phyloP scores from a whole-genome alignment of 2,888 invertebrate species.

The Drosophila macrospina region DNA sequence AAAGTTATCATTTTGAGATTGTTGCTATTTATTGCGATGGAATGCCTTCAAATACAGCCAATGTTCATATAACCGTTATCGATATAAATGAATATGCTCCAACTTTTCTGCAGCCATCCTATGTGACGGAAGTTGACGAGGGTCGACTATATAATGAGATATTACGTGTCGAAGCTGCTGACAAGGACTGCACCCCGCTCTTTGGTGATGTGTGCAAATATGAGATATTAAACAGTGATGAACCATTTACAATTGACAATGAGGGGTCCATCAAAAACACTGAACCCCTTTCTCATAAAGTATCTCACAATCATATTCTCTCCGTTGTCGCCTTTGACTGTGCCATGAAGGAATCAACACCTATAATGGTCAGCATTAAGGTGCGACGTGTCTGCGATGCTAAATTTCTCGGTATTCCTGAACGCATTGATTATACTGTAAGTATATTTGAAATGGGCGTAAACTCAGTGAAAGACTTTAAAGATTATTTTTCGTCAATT shows the following conservation, averaged over 20 bases:
- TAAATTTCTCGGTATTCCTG: conserved; percentile 90
- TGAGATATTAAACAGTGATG: conserved; percentile 96
- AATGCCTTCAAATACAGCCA: conserved; percentile 94
- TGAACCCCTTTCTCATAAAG: conserved; percentile 95
- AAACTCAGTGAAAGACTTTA: background rate
- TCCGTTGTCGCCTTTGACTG: conserved; percentile 99
- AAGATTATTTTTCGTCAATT: too few species aligned
- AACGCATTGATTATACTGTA: conserved; percentile 85
- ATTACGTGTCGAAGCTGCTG: conserved; percentile 95
- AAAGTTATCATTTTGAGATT: conserved; percentile 98
- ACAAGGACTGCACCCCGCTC: conserved; percentile 96
- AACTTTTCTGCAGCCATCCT: conserved; percentile 95
- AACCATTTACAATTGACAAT: conserved; percentile 95
- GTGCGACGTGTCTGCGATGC: conserved; percentile 93
- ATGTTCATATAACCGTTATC: conserved; percentile 96
- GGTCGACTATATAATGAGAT: conserved; percentile 95
- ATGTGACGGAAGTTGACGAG: conserved; percentile 94
- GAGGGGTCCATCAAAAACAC: conserved; percentile 98
- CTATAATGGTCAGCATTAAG: conserved; percentile 98
- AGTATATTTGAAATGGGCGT: conserved; percentile 29
- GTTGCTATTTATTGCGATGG: conserved; percentile 96
- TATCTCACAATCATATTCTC: conserved; percentile 97
- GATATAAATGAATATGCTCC: conserved; percentile 99
- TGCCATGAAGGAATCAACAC: conserved; percentile 96
- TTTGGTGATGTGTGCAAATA: conserved; percentile 99